Percentiles rank a stretch among this genome's conserved stretches.
Evolutionary conservation across 2,888 invertebrate species (phyloP).

Genomic region (Meiosimyza decipiens): DNA sequence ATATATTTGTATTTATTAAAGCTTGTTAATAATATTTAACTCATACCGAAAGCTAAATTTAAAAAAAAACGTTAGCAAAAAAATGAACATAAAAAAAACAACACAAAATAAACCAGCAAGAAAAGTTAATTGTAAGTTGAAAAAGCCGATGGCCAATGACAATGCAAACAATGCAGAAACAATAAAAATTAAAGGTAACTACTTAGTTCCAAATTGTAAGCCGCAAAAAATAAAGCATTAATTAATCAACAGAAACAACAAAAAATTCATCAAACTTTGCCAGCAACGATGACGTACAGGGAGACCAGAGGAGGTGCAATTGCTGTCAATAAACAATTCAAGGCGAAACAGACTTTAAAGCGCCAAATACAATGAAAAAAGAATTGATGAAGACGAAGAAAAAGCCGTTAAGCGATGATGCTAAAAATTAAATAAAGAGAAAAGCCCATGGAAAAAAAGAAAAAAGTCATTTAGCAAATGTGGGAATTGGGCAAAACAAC

Average conservation of each 20-base stretch:
- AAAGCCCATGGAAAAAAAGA: neutral
- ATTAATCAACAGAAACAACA: neutral
- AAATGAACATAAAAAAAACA: too few relatives aligned
- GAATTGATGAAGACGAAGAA: neutral
- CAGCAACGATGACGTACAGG: neutral
- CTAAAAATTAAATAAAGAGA: constrained; percentile 10
- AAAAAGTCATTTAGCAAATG: neutral
- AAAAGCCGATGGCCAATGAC: too few relatives aligned
- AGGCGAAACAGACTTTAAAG: neutral
- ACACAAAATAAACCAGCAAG: too few relatives aligned
- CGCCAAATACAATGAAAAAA: neutral
- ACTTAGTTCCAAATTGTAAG: too few relatives aligned
- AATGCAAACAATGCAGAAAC: too few relatives aligned
- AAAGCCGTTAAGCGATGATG: constrained; percentile 1
- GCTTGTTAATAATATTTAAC: too few relatives aligned
- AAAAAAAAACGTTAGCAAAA: too few relatives aligned
- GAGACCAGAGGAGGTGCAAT: neutral
- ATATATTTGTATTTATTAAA: too few relatives aligned
- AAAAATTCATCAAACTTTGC: neutral
- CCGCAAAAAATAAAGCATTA: too few relatives aligned
- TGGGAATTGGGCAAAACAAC: constrained; percentile 17
- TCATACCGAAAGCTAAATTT: too few relatives aligned
- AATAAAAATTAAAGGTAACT: too few relatives aligned
- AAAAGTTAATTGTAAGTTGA: too few relatives aligned
- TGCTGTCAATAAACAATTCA: constrained; percentile 1